Evolutionary conservation across 2,888 invertebrate genomes (phyloP).

Genomic region (Ethmia dodecea): DNA sequence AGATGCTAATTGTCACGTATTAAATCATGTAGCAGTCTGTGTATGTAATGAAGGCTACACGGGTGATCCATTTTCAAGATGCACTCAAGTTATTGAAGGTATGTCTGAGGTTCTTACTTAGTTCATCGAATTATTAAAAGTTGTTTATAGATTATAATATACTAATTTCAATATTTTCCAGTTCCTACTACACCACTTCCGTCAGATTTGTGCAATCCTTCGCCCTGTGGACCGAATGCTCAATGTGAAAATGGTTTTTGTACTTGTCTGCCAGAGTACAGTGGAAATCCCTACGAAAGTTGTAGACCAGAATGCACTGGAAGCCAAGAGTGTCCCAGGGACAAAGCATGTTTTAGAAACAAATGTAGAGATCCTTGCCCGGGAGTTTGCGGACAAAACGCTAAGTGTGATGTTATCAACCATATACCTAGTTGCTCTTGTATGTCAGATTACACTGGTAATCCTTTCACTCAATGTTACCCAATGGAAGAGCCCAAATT

Average conservation of each 20-base stretch:
- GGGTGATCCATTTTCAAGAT: conserved; percentile 89
- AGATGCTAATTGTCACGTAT: conserved; percentile 86
- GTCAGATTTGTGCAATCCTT: conserved; percentile 81
- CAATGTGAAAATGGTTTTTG: conserved; percentile 83
- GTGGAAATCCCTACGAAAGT: conserved; percentile 83
- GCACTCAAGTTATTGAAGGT: conserved; percentile 77
- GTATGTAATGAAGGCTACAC: conserved; percentile 85
- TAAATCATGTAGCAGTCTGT: conserved; percentile 90
- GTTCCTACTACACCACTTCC: conserved; percentile 54
- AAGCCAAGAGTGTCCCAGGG: conserved; percentile 83
- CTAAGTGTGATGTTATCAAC: conserved; percentile 85
- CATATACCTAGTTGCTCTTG: conserved; percentile 86
- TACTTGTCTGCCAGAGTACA: conserved; percentile 81
- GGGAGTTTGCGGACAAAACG: conserved; percentile 84
- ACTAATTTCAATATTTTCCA: conserved; percentile 28
- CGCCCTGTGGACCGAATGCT: conserved; percentile 85
- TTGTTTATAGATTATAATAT: too few relatives aligned
- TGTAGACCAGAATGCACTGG: conserved; percentile 86
- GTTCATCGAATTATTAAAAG: too few relatives aligned
- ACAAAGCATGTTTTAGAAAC: conserved; percentile 84
- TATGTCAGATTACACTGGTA: conserved; percentile 82
- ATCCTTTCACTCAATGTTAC: conserved; percentile 80
- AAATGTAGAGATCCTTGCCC: conserved; percentile 87
- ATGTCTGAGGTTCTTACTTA: too few relatives aligned
- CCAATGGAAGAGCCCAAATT: conserved; percentile 38